phyloP scores from a whole-genome alignment of 2,888 invertebrate genomes.

The Julus scanicus region DNA sequence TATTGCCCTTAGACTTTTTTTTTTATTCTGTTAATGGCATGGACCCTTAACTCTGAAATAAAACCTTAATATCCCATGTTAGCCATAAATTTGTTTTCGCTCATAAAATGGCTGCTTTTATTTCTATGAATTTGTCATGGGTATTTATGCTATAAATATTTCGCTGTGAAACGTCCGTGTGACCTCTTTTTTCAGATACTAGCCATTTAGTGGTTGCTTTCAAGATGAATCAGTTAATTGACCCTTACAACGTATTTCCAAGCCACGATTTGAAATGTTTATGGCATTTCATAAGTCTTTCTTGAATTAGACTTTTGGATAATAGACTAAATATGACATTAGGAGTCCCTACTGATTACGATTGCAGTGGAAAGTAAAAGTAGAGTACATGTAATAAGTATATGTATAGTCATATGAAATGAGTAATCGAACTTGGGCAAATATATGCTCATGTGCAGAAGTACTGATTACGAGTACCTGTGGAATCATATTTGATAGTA shows the following conservation, averaged over 20 bases:
- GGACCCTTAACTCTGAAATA: constrained; percentile 6
- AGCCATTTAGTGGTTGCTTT: neutral
- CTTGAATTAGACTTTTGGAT: constrained; percentile 14
- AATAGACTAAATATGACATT: neutral
- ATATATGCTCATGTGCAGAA: too few species aligned
- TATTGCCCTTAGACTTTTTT: neutral
- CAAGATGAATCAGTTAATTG: constrained; percentile 25
- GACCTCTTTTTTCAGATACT: neutral
- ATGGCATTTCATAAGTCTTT: neutral
- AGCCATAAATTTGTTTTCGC: constrained; percentile 6
- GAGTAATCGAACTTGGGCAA: too few species aligned
- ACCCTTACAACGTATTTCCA: neutral
- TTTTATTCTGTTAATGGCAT: neutral
- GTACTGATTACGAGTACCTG: too few species aligned
- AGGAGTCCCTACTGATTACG: too few species aligned
- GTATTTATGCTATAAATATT: constrained; percentile 12
- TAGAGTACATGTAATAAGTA: too few species aligned
- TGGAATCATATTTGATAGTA: too few species aligned
- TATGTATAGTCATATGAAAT: too few species aligned
- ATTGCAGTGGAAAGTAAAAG: too few species aligned
- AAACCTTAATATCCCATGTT: constrained; percentile 10
- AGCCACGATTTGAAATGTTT: neutral
- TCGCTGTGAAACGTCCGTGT: neutral
- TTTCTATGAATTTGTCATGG: constrained; percentile 3
- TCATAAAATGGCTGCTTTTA: constrained; percentile 24